A percentile compares a stretch with the other conserved stretches of the same genome.
phyloP scores from a whole-genome alignment of 1,140 invertebrate genomes.

The Zeugodacus cucurbitae region DNA sequence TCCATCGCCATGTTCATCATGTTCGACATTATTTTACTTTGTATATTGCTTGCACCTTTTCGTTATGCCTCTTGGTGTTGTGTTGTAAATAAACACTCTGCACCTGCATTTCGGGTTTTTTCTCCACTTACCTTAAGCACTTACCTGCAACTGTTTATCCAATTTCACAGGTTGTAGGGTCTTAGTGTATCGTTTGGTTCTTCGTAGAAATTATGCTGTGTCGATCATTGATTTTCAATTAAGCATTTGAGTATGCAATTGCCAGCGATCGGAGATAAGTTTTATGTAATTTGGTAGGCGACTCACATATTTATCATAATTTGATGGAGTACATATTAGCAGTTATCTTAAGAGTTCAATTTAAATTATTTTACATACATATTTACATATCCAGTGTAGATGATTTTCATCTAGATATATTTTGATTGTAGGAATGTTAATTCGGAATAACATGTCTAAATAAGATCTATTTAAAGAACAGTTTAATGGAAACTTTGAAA shows the following conservation, averaged over 20 bases:
- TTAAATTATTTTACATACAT: too few relatives aligned
- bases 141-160: not conserved
- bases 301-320: too few relatives aligned
- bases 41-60: conserved; percentile 23
- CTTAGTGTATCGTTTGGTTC: not conserved
- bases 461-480: too few relatives aligned
- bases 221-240: conserved; percentile 16
- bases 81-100: not conserved
- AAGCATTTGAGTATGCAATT: conserved; percentile 21
- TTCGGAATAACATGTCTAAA: too few relatives aligned
- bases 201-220: not conserved
- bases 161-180: not conserved
- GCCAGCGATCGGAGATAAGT: not conserved
- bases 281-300: not conserved
- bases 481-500: too few relatives aligned
- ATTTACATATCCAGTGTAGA: too few relatives aligned
- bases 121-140: not conserved
- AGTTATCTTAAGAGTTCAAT: too few relatives aligned
- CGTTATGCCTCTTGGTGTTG: not conserved
- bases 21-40: conserved; percentile 24
- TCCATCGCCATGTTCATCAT: not conserved
- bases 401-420: too few relatives aligned
- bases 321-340: too few relatives aligned
- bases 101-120: conserved; percentile 6
- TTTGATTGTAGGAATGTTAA: too few relatives aligned